Base-by-base conservation (phyloP, 2,113 vertebrate genomes). In the Lophius piscatorius region DNA sequence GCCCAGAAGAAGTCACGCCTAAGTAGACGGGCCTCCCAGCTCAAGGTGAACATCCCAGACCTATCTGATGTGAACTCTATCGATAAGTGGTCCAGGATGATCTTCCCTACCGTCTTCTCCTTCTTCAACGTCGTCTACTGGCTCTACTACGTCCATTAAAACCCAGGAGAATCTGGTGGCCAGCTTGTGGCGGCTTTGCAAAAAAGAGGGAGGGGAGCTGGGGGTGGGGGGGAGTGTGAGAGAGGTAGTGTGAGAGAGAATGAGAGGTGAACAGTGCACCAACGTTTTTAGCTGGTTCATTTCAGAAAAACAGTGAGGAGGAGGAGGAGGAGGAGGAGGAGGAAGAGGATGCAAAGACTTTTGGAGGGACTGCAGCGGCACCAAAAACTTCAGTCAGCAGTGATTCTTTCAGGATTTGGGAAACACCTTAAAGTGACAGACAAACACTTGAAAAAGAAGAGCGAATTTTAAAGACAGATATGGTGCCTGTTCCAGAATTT, bases 111-210 rank as follows among this genome's bases (percentile, higher is more conserved):
- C 35, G 96, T 98, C 88, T 99, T 99, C 92, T 96, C 95, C 88
- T 98, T 99, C 93, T 99, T 99, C 93, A 99, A 99, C 74, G 94
- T 98, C 65, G 93, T 99, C 89, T 99, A 99, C 82, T 99, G 97
- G 97, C 96, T 98, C 87, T 99, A 99, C 88, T 98, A 99, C 78
- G 95, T 98, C 89, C 98, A 98, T 93, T 98, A 98, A 97, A 76
- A 44, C 76, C 81, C 73, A 80, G 83, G 74, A 82, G 74, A 2
- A 31, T 60, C 68, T 35, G 35, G 54, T 10, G 44, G 91, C 75
- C 59, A 17, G 50, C 69, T 75, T 14, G 1, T 35, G 20, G 70
- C 59, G 46, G 54, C 74, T 66, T 22, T 49, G 14, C 88, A 81
- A 77, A 58, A 76, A 67, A 61, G 63, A 18, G 80, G 76, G 81